Evolutionary conservation across 1,140 invertebrate species (phyloP).

Genomic region (Drosophila albomicans): DNA sequence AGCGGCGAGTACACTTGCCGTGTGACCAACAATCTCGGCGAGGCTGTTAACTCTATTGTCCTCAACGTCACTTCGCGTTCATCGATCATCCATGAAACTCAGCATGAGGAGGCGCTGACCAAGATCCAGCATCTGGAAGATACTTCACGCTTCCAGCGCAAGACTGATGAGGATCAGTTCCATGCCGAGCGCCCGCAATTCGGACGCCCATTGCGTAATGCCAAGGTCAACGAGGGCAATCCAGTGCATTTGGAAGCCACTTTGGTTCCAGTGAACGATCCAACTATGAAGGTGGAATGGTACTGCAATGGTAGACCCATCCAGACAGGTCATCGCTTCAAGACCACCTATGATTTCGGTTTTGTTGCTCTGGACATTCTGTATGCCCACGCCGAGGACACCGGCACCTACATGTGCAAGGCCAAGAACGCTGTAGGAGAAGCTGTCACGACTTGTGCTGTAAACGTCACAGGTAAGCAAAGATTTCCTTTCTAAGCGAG

Average conservation of each 20-base stretch:
- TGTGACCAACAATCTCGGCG: conserved; percentile 94
- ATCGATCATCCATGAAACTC: conserved; percentile 96
- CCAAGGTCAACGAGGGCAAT: conserved; percentile 93
- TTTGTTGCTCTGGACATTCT: conserved; percentile 97
- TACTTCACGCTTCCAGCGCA: conserved; percentile 91
- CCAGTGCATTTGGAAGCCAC: conserved; percentile 98
- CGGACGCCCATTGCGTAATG: conserved; percentile 94
- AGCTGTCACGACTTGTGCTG: conserved; percentile 95
- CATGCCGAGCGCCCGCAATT: conserved; percentile 94
- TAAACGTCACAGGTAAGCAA: conserved; percentile 91
- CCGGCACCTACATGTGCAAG: conserved; percentile 97
- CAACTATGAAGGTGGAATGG: conserved; percentile 98
- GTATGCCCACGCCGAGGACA: conserved; percentile 98
- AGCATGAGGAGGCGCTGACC: conserved; percentile 96
- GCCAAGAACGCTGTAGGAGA: conserved; percentile 96
- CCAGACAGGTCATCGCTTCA: conserved; percentile 94
- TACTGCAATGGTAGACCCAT: conserved; percentile 96
- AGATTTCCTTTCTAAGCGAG: background rate
- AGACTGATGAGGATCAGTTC: conserved; percentile 89
- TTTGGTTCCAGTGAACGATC: conserved; percentile 96
- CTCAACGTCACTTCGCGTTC: conserved; percentile 93
- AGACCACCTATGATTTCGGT: conserved; percentile 97
- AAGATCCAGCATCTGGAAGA: conserved; percentile 97
- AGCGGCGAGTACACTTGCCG: conserved; percentile 96
- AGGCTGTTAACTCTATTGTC: conserved; percentile 92